Percentiles rank a stretch among this genome's conserved stretches.
These are phyloP conservation scores for Morpho helenor DNA, from an alignment of 2,888 invertebrate species.

Conservation along the genomic window DNA sequence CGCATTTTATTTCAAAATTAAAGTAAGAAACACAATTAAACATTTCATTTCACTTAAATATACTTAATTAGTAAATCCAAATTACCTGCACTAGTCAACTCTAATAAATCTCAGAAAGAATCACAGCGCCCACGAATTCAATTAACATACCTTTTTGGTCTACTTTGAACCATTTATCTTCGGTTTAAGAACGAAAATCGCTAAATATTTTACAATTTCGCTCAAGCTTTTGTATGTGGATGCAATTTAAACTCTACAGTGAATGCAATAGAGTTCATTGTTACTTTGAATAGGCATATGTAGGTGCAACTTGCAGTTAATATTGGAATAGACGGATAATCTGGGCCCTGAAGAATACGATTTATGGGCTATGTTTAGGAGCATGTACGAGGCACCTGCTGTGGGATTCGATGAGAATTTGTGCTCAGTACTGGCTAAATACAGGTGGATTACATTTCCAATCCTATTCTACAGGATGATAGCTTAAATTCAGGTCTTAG, in stretches of 20 bases:
- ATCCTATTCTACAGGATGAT: too few relatives aligned
- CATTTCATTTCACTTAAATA: too few relatives aligned
- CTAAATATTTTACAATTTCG: constrained; percentile 3
- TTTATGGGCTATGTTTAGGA: neutral
- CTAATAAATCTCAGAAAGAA: constrained; percentile 22
- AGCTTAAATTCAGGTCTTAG: too few relatives aligned
- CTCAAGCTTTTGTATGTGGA: neutral
- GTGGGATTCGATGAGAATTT: neutral
- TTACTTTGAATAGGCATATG: neutral
- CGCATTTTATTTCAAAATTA: too few relatives aligned
- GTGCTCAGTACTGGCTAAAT: neutral
- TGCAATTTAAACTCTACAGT: constrained; percentile 13
- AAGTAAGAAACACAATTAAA: too few relatives aligned
- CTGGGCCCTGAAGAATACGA: constrained; percentile 21
- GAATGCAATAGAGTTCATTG: neutral
- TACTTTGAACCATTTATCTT: constrained; percentile 21
- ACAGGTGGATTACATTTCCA: too few relatives aligned
- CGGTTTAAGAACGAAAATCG: constrained; percentile 23
- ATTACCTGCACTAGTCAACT: constrained; percentile 19
- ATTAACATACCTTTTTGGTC: constrained; percentile 26
- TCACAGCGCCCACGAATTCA: constrained; percentile 25
- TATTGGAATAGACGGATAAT: constrained; percentile 41
- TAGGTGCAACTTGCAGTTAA: constrained; percentile 37
- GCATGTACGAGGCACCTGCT: constrained; percentile 1
- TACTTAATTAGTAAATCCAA: constrained; percentile 11